Conservation (phyloP, 2,888 invertebrate genomes). For the Tyria jacobaeae region DNA sequence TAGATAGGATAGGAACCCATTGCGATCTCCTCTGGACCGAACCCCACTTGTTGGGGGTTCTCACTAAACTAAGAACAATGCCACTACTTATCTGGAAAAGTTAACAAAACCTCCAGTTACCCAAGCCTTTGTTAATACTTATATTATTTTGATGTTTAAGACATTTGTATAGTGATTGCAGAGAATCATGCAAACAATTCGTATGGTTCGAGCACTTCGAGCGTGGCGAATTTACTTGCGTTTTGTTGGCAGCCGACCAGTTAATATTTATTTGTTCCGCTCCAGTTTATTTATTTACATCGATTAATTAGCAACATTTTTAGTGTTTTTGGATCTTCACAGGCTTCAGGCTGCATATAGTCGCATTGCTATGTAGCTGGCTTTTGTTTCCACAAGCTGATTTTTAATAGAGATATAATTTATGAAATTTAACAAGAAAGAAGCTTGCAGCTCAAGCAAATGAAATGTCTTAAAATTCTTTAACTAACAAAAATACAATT, state of each 20-base stretch:
- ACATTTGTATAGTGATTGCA: conserved; percentile 51
- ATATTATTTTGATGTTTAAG: conserved; percentile 21
- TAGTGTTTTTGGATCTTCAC: conserved; percentile 52
- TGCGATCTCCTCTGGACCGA: too few relatives aligned
- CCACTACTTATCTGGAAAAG: background rate
- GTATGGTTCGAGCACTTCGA: conserved; percentile 23
- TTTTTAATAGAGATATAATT: background rate
- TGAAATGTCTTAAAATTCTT: background rate
- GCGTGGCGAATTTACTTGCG: conserved; percentile 42
- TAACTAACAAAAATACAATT: too few relatives aligned
- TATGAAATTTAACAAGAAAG: background rate
- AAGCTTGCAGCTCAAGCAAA: background rate
- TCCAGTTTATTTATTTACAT: conserved; percentile 72
- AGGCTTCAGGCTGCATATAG: conserved; percentile 9
- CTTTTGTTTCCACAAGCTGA: background rate
- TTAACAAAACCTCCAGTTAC: too few relatives aligned
- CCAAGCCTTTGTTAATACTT: too few relatives aligned
- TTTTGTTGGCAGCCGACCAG: conserved; percentile 65
- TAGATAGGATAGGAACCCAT: too few relatives aligned
- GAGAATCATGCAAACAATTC: conserved; percentile 59
- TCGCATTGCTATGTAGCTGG: background rate
- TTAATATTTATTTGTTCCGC: conserved; percentile 68
- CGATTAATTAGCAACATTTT: conserved; percentile 53
- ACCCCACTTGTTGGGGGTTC: too few relatives aligned
- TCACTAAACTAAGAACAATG: too few relatives aligned